These are phyloP conservation scores for Calliscelio sp. DNA, from an alignment of 2,888 invertebrate species.

Conservation along the genomic window DNA sequence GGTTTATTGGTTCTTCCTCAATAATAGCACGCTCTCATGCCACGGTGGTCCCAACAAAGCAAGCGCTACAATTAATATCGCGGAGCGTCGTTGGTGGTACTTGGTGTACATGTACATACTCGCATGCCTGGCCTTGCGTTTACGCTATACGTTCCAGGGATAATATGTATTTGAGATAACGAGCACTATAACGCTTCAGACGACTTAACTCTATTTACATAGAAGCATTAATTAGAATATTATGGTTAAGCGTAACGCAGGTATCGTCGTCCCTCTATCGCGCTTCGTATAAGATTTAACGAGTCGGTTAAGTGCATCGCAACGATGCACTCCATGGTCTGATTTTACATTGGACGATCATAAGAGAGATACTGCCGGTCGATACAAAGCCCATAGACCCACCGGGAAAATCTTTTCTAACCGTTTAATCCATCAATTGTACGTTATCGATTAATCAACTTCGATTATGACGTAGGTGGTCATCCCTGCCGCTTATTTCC, in stretches of 20 bases:
- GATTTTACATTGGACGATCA: constrained; percentile 64
- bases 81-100: constrained; percentile 64
- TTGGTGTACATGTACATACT: constrained; percentile 57
- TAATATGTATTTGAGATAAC: constrained; percentile 79
- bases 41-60: constrained; percentile 73
- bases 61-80: constrained; percentile 75
- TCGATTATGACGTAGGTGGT: constrained; percentile 18
- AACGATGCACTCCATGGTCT: constrained; percentile 38
- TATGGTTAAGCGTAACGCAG: constrained; percentile 72
- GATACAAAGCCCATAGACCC: constrained; percentile 25
- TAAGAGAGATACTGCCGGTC: constrained; percentile 38
- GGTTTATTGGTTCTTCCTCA: constrained; percentile 30
- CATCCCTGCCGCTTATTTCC: too few relatives aligned
- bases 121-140: constrained; percentile 63
- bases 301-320: constrained; percentile 71
- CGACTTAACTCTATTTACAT: constrained; percentile 81
- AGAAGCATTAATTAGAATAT: constrained; percentile 81
- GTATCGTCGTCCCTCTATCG: constrained; percentile 65
- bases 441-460: constrained; percentile 42
- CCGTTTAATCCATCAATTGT: constrained; percentile 49
- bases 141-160: constrained; percentile 72
- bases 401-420: constrained; percentile 32
- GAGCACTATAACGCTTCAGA: constrained; percentile 77
- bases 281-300: constrained; percentile 71
- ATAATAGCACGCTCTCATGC: constrained; percentile 73